Evolutionary conservation across 2,888 invertebrate genomes (phyloP).

Genomic region (Polymixis lichenea): DNA sequence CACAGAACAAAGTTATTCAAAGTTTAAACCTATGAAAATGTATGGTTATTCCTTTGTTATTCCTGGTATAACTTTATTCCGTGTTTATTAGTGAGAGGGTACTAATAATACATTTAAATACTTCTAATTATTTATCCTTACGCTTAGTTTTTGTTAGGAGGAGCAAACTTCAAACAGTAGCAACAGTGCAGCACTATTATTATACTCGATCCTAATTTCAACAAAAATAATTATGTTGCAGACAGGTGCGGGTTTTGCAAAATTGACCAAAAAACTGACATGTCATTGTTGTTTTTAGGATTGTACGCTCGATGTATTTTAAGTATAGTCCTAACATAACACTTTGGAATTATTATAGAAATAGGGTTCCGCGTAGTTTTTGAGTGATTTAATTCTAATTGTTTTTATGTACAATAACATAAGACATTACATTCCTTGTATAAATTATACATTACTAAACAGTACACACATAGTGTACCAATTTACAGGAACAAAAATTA

Average conservation of each 20-base stretch:
- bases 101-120: neutral
- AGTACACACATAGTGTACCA: neutral
- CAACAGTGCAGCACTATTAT: conserved; percentile 34
- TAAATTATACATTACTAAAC: neutral
- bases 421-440: neutral
- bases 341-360: conserved; percentile 65
- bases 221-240: conserved; percentile 41
- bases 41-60: too few relatives aligned
- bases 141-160: conserved; percentile 25
- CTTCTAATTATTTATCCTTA: conserved; percentile 11
- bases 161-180: conserved; percentile 30
- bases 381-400: neutral
- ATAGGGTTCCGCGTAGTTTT: conserved; percentile 58
- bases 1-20: too few relatives aligned
- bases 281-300: conserved; percentile 64
- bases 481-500: neutral
- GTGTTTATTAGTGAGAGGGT: too few relatives aligned
- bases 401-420: neutral
- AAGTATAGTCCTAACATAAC: conserved; percentile 76
- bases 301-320: conserved; percentile 56
- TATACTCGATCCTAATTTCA: conserved; percentile 34
- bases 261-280: conserved; percentile 51
- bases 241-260: conserved; percentile 61
- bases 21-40: too few relatives aligned
- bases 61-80: too few relatives aligned